Percentiles rank a stretch among this genome's conserved stretches.
These are phyloP conservation scores for Mesopsocus fuscifrons DNA, from an alignment of 2,888 invertebrate genomes.

Conservation along the genomic window DNA sequence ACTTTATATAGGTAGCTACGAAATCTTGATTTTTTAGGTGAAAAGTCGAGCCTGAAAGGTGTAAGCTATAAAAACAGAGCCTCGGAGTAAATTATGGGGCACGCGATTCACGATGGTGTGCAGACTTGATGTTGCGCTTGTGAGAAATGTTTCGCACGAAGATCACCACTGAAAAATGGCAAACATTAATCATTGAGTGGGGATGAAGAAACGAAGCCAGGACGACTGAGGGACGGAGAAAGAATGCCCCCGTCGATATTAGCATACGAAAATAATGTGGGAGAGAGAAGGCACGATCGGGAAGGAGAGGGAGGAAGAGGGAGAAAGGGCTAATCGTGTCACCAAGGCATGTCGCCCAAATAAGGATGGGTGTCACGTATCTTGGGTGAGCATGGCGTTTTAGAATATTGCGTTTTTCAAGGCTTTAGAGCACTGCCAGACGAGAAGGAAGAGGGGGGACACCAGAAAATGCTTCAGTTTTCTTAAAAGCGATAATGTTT, in stretches of 20 bases:
- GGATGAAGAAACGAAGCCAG: not conserved
- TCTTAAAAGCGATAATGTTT: too few species aligned
- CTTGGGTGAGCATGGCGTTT: constrained; percentile 2
- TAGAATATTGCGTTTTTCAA: constrained; percentile 9
- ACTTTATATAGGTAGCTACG: too few species aligned
- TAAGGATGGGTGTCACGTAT: constrained; percentile 8
- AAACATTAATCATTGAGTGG: not conserved
- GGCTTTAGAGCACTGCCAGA: not conserved
- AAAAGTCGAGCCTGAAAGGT: too few species aligned
- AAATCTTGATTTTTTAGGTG: too few species aligned
- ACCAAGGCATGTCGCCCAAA: constrained; percentile 2
- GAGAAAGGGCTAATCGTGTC: constrained; percentile 6
- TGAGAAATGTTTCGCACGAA: too few species aligned
- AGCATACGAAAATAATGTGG: constrained; percentile 8
- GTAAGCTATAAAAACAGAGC: too few species aligned
- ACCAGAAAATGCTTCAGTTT: not conserved
- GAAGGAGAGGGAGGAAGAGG: not conserved
- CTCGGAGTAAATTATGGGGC: too few species aligned
- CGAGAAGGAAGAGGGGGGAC: not conserved
- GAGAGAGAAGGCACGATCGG: not conserved
- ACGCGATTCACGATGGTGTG: too few species aligned
- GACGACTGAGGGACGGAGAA: not conserved
- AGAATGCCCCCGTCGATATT: constrained; percentile 4
- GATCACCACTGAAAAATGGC: not conserved
- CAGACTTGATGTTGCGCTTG: too few species aligned